These are phyloP conservation scores for Psittacula echo DNA, from an alignment of 2,797 vertebrate species.

Conservation along the genomic window DNA sequence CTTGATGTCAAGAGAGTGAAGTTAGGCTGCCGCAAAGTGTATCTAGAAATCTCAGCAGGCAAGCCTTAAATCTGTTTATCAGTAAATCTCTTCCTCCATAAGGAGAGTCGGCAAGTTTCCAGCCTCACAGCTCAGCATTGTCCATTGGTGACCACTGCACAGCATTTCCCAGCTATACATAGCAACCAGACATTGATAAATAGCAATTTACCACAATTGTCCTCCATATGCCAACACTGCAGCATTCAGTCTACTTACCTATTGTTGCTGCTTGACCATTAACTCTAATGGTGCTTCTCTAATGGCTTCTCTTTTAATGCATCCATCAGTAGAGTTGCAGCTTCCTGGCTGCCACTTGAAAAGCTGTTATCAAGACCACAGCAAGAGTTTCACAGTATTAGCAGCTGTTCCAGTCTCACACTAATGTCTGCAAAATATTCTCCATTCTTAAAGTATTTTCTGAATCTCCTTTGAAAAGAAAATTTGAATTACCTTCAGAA, in stretches of 20 bases:
- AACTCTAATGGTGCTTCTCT: not conserved
- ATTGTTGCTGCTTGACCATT: not conserved
- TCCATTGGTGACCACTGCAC: fast-evolving
- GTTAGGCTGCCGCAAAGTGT: fast-evolving
- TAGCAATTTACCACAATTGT: not conserved
- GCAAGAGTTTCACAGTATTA: not conserved
- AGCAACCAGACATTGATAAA: not conserved
- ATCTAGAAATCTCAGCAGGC: not conserved
- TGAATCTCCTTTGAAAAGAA: not conserved
- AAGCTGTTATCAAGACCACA: not conserved
- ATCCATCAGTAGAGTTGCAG: not conserved
- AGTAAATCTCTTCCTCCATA: not conserved
- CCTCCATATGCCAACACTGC: not conserved
- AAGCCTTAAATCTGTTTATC: not conserved
- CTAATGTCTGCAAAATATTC: not conserved
- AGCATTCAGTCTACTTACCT: not conserved
- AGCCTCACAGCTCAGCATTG: not conserved
- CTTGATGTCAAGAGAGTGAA: not conserved
- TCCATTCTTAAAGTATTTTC: not conserved
- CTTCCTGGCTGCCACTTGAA: not conserved
- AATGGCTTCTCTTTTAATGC: not conserved
- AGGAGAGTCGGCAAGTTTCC: not conserved
- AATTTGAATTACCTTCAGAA: not conserved
- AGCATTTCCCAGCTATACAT: not conserved
- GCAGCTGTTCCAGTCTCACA: not conserved